phyloP scores from a whole-genome alignment of 2,113 vertebrate species.

The Grantiella picta region DNA sequence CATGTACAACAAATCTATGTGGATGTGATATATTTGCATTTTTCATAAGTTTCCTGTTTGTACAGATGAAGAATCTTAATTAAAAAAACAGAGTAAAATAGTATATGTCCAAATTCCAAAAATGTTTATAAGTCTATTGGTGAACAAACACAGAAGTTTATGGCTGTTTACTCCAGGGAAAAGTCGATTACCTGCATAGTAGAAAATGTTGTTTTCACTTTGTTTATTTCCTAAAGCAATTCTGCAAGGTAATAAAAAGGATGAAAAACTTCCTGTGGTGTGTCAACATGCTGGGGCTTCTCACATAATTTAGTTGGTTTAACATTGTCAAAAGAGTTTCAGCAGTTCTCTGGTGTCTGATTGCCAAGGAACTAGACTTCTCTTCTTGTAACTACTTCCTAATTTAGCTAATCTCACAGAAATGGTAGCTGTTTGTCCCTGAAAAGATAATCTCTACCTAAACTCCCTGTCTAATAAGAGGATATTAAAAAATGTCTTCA shows the following conservation, averaged over 20 bases:
- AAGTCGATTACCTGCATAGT: neutral
- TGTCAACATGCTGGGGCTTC: neutral
- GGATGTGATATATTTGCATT: neutral
- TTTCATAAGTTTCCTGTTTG: neutral
- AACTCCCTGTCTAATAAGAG: neutral
- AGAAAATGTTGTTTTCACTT: neutral
- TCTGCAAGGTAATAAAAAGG: neutral
- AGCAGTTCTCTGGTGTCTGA: neutral
- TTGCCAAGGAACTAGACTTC: neutral
- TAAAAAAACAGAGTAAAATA: neutral
- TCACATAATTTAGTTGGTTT: neutral
- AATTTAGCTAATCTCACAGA: neutral
- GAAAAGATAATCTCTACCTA: neutral
- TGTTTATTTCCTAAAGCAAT: slow-evolving; percentile 3
- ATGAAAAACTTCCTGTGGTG: neutral
- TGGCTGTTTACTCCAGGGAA: neutral
- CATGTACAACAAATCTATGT: neutral
- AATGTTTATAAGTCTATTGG: neutral
- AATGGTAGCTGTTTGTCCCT: neutral
- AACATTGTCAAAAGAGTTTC: neutral
- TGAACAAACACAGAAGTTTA: neutral
- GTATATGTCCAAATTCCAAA: neutral
- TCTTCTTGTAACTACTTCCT: neutral
- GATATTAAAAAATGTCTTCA: neutral
- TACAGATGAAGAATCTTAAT: neutral